A percentile compares a stretch with the other conserved stretches of the same genome.
Evolutionary conservation across 2,888 invertebrate genomes (phyloP).

Genomic region (Cataglyphis rosenhaueri): DNA sequence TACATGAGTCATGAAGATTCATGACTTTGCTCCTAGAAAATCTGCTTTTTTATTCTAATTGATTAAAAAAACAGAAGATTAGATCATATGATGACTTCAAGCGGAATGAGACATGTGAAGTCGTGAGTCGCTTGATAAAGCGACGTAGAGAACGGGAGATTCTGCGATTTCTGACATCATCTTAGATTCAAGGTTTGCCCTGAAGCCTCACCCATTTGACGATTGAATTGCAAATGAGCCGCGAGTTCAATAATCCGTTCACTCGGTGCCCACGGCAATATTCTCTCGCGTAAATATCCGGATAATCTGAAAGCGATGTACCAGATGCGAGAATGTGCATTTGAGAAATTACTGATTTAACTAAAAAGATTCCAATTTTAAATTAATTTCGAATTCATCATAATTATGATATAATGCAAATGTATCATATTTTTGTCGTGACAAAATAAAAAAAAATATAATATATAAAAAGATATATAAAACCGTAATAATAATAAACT

Average conservation of each 20-base stretch:
- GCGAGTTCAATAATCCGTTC: constrained; percentile 50
- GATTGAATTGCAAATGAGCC: constrained; percentile 56
- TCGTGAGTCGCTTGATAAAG: constrained; percentile 34
- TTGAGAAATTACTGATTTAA: constrained; percentile 33
- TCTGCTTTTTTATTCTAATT: not conserved
- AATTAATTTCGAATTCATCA: not conserved
- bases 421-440: not conserved
- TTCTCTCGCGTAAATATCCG: constrained; percentile 20
- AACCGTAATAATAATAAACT: not conserved
- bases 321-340: not conserved
- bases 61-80: not conserved
- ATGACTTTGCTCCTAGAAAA: not conserved
- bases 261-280: constrained; percentile 22
- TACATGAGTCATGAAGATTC: no score
- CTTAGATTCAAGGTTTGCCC: constrained; percentile 58
- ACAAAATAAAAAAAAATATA: not conserved
- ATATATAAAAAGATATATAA: not conserved
- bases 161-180: constrained; percentile 48
- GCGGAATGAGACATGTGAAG: not conserved
- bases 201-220: constrained; percentile 26
- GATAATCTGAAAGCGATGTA: constrained; percentile 9
- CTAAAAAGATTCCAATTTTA: not conserved
- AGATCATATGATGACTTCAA: not conserved
- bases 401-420: not conserved
- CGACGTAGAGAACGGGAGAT: constrained; percentile 21